phyloP scores from a whole-genome alignment of 2,888 invertebrate species.

The Eutolmus rufibarbis region DNA sequence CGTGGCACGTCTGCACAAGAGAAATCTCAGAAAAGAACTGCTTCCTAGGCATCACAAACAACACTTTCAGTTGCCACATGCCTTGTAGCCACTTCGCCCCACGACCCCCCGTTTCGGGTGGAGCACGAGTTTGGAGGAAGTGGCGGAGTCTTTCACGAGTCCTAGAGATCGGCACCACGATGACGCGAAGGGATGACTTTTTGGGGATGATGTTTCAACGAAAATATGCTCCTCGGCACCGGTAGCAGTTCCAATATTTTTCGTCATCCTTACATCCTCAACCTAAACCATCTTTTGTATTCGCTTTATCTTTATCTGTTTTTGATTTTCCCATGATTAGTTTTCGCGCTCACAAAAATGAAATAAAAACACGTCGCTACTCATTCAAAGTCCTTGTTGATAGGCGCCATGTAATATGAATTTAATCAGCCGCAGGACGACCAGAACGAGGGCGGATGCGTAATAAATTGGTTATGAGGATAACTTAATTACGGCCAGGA shows the following conservation, averaged over 20 bases:
- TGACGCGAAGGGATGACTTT: slow-evolving; percentile 3
- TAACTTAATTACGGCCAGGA: not conserved
- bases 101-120: not conserved
- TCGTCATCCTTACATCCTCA: not conserved
- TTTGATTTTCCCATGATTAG: not conserved
- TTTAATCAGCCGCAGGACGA: not conserved
- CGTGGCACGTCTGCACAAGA: slow-evolving; percentile 47
- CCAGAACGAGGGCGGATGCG: not conserved
- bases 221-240: not conserved
- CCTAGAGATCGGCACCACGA: slow-evolving; percentile 15
- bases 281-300: not conserved
- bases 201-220: not conserved
- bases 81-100: not conserved
- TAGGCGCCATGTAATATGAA: not conserved
- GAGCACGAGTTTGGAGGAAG: not conserved
- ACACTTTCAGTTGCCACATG: slow-evolving; percentile 12
- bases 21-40: slow-evolving; percentile 50
- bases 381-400: not conserved
- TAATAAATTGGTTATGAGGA: not conserved
- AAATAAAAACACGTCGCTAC: not conserved
- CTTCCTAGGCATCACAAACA: slow-evolving; percentile 25
- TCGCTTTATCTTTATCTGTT: not conserved
- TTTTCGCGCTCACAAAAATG: not conserved
- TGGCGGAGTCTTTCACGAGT: not conserved
- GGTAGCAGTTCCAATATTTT: not conserved